Conservation (phyloP, 1,140 invertebrate genomes). For the Drosophila ficusphila region DNA sequence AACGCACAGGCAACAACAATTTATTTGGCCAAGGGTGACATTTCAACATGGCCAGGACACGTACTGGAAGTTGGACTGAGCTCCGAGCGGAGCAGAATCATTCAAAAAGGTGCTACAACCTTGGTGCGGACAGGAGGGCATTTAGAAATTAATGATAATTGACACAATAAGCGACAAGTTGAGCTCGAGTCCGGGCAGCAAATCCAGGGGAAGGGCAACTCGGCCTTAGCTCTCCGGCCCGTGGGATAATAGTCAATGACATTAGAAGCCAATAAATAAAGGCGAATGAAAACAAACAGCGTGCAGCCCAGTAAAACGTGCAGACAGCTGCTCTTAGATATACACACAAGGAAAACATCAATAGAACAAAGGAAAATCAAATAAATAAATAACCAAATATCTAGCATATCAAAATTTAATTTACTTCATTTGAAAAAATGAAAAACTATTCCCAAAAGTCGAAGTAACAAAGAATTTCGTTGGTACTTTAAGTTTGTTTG, state of each 20-base stretch:
- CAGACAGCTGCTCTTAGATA: constrained; percentile 20
- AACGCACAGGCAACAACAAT: constrained; percentile 74
- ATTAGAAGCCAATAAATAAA: constrained; percentile 80
- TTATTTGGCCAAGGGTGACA: constrained; percentile 64
- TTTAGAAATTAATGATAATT: constrained; percentile 82
- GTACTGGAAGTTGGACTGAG: constrained; percentile 14
- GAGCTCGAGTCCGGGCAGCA: constrained; percentile 36
- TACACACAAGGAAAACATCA: background rate
- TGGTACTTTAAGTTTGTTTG: no score
- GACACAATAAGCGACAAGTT: constrained; percentile 81
- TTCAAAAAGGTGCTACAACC: constrained; percentile 67
- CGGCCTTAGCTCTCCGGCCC: constrained; percentile 25
- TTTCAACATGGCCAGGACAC: constrained; percentile 44
- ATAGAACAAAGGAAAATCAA: no score
- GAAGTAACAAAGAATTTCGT: no score
- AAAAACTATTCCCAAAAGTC: no score
- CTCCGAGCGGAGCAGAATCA: constrained; percentile 17
- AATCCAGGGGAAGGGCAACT: constrained; percentile 5
- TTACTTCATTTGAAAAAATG: no score
- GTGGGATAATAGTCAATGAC: constrained; percentile 65
- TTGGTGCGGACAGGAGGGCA: constrained; percentile 70
- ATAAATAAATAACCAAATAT: background rate
- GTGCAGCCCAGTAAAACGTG: constrained; percentile 45
- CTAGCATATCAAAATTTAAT: background rate
- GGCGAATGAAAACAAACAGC: constrained; percentile 72